phyloP scores from a whole-genome alignment of 37 sponge, comb jelly and placozoan genomes.

The Crambe crambe region DNA sequence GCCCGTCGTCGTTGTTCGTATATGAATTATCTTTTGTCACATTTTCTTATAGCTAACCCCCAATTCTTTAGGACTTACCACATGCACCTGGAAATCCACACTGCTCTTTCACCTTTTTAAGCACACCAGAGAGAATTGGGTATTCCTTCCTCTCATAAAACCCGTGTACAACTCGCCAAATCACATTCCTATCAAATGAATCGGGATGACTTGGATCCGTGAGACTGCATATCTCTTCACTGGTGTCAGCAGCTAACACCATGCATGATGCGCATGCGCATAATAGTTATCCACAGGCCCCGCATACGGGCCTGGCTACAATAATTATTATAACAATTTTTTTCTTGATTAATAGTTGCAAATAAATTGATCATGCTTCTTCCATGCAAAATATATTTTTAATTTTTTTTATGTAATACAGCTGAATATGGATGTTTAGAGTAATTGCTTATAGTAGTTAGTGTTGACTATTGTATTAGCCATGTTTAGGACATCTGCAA shows the following conservation, averaged over 20 bases:
- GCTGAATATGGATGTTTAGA: too few relatives aligned
- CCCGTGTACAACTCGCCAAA: slow-evolving; percentile 1
- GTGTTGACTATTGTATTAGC: too few relatives aligned
- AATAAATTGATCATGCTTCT: too few relatives aligned
- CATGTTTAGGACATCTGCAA: too few relatives aligned
- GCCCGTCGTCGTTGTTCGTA: not conserved
- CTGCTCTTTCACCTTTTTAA: not conserved
- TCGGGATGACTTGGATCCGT: slow-evolving; percentile 7
- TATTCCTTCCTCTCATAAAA: slow-evolving; percentile 13
- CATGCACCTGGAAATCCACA: slow-evolving; percentile 1
- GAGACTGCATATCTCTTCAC: slow-evolving; percentile 20
- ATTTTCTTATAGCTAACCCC: not conserved
- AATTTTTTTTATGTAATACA: too few relatives aligned
- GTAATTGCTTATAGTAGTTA: too few relatives aligned
- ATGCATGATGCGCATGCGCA: too few relatives aligned
- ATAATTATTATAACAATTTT: too few relatives aligned
- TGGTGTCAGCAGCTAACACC: slow-evolving; percentile 5
- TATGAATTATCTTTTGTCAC: not conserved
- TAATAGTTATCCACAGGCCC: too few relatives aligned
- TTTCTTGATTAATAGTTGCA: too few relatives aligned
- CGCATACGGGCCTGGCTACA: too few relatives aligned
- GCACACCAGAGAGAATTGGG: slow-evolving; percentile 18
- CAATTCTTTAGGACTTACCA: not conserved
- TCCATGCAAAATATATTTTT: too few relatives aligned
- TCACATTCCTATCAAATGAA: slow-evolving; percentile 3